Base-by-base conservation (phyloP, 2,797 vertebrate species). In the Intellagama lesueurii region DNA sequence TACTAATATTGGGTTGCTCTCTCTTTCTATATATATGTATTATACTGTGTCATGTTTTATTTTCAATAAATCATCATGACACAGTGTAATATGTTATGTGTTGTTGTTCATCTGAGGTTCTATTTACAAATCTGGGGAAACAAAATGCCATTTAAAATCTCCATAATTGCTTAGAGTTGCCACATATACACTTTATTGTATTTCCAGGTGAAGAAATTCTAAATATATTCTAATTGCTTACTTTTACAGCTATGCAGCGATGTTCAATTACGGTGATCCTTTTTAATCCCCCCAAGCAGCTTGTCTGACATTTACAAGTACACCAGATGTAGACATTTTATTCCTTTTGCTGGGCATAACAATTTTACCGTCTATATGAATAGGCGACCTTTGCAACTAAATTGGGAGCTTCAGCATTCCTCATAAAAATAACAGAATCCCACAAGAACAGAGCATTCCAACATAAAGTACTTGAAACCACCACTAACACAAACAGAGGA, bases 191-290 rank as follows among this genome's bases (percentile, higher is more conserved):
- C 35, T 72, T 81, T 68, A 30, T 78, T 9, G 52, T 83, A 1
- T 81, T 89, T 94, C 68, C 81, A 91, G 49, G n/a, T 91, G 85
- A 86, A 90, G 88, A 64, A 7, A 66, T 56, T 35, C 85, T 90
- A 93, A 92, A 91, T 90, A 91, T 93, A 78, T 88, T 92, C 73
- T 92, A 92, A 92, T 90, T 95, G 85, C 90, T 92, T 85, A 12
- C 85, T 88, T 94, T 92, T 85, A 90, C 87, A 90, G 85, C 6
- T 83, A 87, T 75, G 87, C 87, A 49, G 84, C 87, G 52, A 88
- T 56, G 87, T 94, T 92, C 92, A 90, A 90, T 94, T 95, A 87
- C 90, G 86, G 12, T 6, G 47, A 76, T 88, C 86, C 89, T 86
- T 90, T 92, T 83, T 49, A 69, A 32, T 87, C 73, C 86, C 66